phyloP scores from a whole-genome alignment of 1,140 invertebrate species.

The Leguminivora glycinivorella region DNA sequence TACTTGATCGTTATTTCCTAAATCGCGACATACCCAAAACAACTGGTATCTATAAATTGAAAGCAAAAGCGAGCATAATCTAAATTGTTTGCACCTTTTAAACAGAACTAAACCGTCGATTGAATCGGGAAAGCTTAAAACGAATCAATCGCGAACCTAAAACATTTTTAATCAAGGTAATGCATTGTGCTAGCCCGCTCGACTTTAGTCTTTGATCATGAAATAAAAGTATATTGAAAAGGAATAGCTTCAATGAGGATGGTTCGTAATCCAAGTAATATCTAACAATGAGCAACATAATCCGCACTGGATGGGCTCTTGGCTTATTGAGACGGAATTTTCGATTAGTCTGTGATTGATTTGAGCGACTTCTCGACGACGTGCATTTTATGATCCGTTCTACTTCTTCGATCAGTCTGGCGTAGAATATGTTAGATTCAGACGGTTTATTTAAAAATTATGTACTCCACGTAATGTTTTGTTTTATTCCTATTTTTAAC shows the following conservation, averaged over 20 bases:
- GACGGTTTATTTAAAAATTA: background rate
- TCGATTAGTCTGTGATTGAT: conserved; percentile 77
- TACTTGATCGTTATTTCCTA: background rate
- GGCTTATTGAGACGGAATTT: conserved; percentile 74
- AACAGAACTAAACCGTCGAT: background rate
- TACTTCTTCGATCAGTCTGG: conserved; percentile 57
- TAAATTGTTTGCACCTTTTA: background rate
- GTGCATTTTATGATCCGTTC: conserved; percentile 74
- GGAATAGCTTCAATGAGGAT: conserved; percentile 39
- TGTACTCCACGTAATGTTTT: no score
- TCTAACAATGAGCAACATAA: conserved; percentile 72
- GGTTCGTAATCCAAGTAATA: conserved; percentile 50
- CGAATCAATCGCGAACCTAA: background rate
- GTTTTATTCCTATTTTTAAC: no score
- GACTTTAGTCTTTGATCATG: conserved; percentile 51
- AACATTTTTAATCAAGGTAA: conserved; percentile 28
- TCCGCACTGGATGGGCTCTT: conserved; percentile 61
- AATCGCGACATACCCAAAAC: background rate
- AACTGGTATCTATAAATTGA: background rate
- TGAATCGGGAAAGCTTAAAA: background rate
- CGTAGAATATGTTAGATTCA: conserved; percentile 6
- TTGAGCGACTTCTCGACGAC: conserved; percentile 65
- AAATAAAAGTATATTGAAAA: conserved; percentile 60
- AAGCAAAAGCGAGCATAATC: background rate
- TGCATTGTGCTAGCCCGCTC: conserved; percentile 23